Evolutionary conservation across 1,140 invertebrate species (phyloP).

Genomic region (Goniozus legneri): DNA sequence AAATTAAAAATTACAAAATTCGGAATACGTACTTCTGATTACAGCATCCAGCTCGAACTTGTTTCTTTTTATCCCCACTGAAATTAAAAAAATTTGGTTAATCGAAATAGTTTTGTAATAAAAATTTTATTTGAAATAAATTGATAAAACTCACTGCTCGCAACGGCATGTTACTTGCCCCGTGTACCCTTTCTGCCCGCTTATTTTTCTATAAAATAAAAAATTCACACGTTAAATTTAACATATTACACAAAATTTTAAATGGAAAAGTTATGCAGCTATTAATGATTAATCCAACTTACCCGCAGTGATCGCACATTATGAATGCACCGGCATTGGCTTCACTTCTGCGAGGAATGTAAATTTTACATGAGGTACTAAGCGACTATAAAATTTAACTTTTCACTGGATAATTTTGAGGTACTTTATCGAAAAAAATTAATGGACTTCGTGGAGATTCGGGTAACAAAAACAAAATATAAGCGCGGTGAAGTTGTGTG

Average conservation of each 20-base stretch:
- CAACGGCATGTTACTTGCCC: slow-evolving; percentile 37
- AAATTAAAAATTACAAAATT: no score
- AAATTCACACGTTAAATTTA: not conserved
- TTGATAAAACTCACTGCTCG: slow-evolving; percentile 24
- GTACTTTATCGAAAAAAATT: no score
- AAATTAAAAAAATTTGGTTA: slow-evolving; percentile 6
- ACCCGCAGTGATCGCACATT: slow-evolving; percentile 35
- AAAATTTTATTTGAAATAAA: not conserved
- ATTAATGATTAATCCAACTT: slow-evolving; percentile 9
- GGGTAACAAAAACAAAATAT: no score
- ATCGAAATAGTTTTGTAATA: not conserved
- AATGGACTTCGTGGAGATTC: no score
- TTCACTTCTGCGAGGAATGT: no score
- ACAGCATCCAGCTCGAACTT: slow-evolving; percentile 28
- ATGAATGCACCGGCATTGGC: no score
- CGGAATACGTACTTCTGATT: slow-evolving; percentile 28
- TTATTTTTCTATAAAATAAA: slow-evolving; percentile 26
- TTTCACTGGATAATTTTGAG: no score
- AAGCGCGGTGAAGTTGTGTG: no score
- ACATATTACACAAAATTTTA: slow-evolving; percentile 4
- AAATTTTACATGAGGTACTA: no score
- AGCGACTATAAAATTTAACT: no score
- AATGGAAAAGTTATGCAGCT: slow-evolving; percentile 4
- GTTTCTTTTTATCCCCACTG: slow-evolving; percentile 27
- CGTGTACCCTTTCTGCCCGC: slow-evolving; percentile 27